Evolutionary conservation across 2,113 vertebrate genomes (phyloP), one percentile per base, ranked within the genome.

Genomic region (Helogale parvula): DNA sequence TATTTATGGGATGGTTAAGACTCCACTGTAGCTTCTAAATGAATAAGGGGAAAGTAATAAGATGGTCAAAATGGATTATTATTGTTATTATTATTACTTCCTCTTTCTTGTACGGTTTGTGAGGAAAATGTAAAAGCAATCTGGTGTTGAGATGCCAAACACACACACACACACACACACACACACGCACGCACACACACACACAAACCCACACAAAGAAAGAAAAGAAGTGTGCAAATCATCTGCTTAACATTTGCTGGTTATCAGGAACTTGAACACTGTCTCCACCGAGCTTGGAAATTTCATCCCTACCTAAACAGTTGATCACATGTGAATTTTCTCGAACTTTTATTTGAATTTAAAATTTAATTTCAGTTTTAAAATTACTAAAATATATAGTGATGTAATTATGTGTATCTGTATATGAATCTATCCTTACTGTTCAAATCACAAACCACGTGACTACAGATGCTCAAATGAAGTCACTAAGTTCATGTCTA

Each of bases 1-100:
- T 96, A 98, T 98, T 98, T 98, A 96, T 66, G 23, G n/a, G 50
- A 80, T 93, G 97, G 95, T 84, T 96, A 86, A 82, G 79, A 83
- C 77, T 89, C 25, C n/a, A 96, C 66, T 14, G 68, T 74, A 65
- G 79, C 45, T 87, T 74, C 83, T 60, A 80, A 89, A 93, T 84
- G 72, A 97, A 97, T 84, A 93, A 96, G 71, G 31, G 65, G 71
- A 83, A 97, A 97, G 94, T 93, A 92, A 96, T 97, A 93, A 98
- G 93, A 94, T 83, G 80, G 35, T 47, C 85, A 96, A 94, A 95
- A 98, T 93, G 33, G 50, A 91, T 65, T 29, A 72, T 79, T 31
- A 69, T 87, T 17, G 47, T 82, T 35, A 50, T 94, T 84, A 84
- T 71, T 94, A 91, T 77, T 63, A 90, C 68, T 98, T 97, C 77